Evolutionary conservation across 2,113 vertebrate species (phyloP), one percentile per base, ranked within the genome.

Genomic region (Gopherus evgoodei): DNA sequence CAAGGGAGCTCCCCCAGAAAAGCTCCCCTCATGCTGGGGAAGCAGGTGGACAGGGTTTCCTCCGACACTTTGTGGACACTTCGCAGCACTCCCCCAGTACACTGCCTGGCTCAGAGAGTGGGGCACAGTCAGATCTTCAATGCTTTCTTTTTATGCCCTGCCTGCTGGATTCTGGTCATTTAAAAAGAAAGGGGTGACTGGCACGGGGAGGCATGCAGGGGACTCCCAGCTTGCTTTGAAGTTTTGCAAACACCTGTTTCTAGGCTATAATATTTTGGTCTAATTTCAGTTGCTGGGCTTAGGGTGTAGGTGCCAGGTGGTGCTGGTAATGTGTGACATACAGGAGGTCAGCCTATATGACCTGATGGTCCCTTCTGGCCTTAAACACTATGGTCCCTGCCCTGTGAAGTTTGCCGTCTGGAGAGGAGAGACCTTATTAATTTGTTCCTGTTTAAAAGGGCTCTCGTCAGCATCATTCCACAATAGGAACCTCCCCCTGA

Each of bases 61-160:
- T 25, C 80, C 12, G 3, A 56, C 8, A 8, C 7, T 54, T 10
- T 5, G 12, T 24, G 81, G 52, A 13, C 14, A 25, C 12, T 56
- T 42, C 8, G 25, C 81, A 54, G 52, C 21, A 7, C 16, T 82
- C 21, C 80, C 81, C n/a, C 22, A 54, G 24, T 8, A 16, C 19
- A 8, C 7, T 14, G 25, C 81, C 52, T 27, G 2, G n/a, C 80
- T 54, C 29, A 38, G 81, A 54, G n/a, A 5, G 24, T 10, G 52
- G 80, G 52, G 35, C 19, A 21, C 38, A 6, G n/a, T 53, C 79
- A 22, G 5, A 56, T 57, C 84, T 81, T 72, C 2, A 0, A 5
- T 2, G 1, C 1, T 19, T 56, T 25, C 59, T 2, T 0, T 5
- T 49, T 62, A 88, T 54, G 81, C 86, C 22, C 82, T 5, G 1